Base-by-base conservation (phyloP, 2,888 invertebrate species). In the Acronicta psi region DNA sequence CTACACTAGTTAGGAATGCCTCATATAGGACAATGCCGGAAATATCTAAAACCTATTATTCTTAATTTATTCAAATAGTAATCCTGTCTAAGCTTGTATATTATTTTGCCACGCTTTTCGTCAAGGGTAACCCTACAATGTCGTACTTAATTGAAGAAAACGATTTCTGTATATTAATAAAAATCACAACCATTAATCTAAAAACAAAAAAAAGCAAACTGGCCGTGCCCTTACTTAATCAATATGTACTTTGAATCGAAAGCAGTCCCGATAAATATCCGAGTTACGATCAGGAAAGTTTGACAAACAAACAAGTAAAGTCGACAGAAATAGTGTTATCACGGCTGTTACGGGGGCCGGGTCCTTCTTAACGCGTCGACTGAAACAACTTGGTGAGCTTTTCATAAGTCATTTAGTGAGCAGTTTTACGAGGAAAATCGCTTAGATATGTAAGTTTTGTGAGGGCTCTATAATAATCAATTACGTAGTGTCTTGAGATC, bases 291-390 rank as follows among this genome's bases (percentile, higher is more conserved):
- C 44, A 47, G 42, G 13, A 46, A 59, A 54, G 43, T 56, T 46
- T 34, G 23, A 41, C 51, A 57, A 63, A 41, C 51, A 70, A 73
- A 75, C 51, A 70, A 59, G 54, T 51, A 34, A 54, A 58, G 56
- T 50, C 45, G 42, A 23, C 67, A 23, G 46, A 60, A 69, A 55
- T 59, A 59, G 50, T 58, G 58, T 53, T 59, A 66, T 60, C 60
- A 56, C 56, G 47, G 57, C 41, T 51, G 51, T 75, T 56, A 49
- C 34, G 38, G 17, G 18, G 42, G 41, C 34, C 41, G 25, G 46
- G 38, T 13, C 41, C 43, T 37, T 44, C 37, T 18, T 54, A 49
- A 57, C 43, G 55, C 41, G 61, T 41, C 70, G 50, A 36, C 44
- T 14, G 36, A 43, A 38, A 42, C 8, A 38, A 59, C 41, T 55